Conservation (phyloP, 2,888 invertebrate genomes). For the Calliphora vomitoria region DNA sequence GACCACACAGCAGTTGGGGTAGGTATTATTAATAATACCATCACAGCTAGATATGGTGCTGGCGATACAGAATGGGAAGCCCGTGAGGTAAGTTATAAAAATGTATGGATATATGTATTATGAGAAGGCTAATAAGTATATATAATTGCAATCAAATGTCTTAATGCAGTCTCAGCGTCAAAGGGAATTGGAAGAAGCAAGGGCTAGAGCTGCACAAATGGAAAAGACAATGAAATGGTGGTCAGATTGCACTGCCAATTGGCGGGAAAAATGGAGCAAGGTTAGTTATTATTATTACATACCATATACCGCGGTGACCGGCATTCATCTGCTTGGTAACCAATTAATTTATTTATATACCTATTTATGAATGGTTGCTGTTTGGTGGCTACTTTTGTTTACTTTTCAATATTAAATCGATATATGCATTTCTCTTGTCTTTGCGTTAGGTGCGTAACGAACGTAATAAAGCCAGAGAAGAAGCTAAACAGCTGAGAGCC, state of each 20-base stretch:
- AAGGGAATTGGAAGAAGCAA: constrained; percentile 96
- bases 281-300: constrained; percentile 80
- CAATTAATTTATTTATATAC: constrained; percentile 31
- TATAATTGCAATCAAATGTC: background rate
- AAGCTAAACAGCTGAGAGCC: constrained; percentile 91
- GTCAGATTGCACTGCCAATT: constrained; percentile 98
- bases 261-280: constrained; percentile 98
- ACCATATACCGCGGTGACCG: constrained; percentile 20
- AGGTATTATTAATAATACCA: constrained; percentile 67
- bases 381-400: background rate
- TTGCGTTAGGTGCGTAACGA: constrained; percentile 91
- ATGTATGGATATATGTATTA: background rate
- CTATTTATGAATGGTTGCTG: background rate
- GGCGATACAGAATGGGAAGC: constrained; percentile 85
- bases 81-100: constrained; percentile 80
- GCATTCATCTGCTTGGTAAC: constrained; percentile 60
- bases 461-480: constrained; percentile 96
- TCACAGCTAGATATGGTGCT: constrained; percentile 63
- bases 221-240: constrained; percentile 99
- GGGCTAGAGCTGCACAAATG: constrained; percentile 98
- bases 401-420: constrained; percentile 3
- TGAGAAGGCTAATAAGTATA: too few relatives aligned
- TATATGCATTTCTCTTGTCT: constrained; percentile 12
- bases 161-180: constrained; percentile 83
- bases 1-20: constrained; percentile 59